Percentiles rank a stretch among this genome's conserved stretches.
Evolutionary conservation across 1,140 invertebrate species (phyloP).

Genomic region (Zophobas morio): DNA sequence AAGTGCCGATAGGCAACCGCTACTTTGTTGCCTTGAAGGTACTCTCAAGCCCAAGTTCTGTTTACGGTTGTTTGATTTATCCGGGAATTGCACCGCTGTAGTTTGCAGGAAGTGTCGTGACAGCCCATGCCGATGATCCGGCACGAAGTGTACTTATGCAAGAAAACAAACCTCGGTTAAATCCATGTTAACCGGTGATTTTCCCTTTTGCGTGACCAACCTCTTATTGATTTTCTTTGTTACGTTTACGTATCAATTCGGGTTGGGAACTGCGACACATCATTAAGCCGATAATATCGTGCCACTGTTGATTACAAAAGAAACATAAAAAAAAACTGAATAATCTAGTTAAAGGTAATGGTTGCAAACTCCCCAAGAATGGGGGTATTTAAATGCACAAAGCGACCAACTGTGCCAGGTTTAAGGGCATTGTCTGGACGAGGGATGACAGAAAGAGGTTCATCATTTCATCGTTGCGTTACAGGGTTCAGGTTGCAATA

Average conservation of each 20-base stretch:
- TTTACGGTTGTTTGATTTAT: too few relatives aligned
- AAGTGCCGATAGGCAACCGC: too few relatives aligned
- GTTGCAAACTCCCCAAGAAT: slow-evolving; percentile 19
- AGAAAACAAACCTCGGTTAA: slow-evolving; percentile 44
- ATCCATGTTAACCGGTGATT: slow-evolving; percentile 46
- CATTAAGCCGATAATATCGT: slow-evolving; percentile 50
- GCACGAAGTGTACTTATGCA: slow-evolving; percentile 47
- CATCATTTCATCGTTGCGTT: too few relatives aligned
- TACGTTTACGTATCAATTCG: slow-evolving; percentile 50
- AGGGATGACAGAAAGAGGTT: too few relatives aligned
- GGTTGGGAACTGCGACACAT: slow-evolving; percentile 48
- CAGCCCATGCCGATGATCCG: slow-evolving; percentile 25
- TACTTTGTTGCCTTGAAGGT: too few relatives aligned
- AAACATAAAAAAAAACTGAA: slow-evolving; percentile 30
- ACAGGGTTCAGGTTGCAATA: too few relatives aligned
- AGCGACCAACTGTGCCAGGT: neutral
- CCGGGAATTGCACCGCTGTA: neutral
- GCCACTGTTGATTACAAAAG: slow-evolving; percentile 32
- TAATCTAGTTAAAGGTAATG: slow-evolving; percentile 28
- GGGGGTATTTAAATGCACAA: neutral
- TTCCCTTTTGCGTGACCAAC: slow-evolving; percentile 48
- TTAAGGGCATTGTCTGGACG: too few relatives aligned
- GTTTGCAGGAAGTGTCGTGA: slow-evolving; percentile 46
- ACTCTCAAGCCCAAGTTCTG: too few relatives aligned
- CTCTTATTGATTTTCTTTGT: slow-evolving; percentile 51